A percentile compares a stretch with the other conserved stretches of the same genome.
Evolutionary conservation across 1,140 invertebrate species (phyloP).

Genomic region (Bombyx mandarina): DNA sequence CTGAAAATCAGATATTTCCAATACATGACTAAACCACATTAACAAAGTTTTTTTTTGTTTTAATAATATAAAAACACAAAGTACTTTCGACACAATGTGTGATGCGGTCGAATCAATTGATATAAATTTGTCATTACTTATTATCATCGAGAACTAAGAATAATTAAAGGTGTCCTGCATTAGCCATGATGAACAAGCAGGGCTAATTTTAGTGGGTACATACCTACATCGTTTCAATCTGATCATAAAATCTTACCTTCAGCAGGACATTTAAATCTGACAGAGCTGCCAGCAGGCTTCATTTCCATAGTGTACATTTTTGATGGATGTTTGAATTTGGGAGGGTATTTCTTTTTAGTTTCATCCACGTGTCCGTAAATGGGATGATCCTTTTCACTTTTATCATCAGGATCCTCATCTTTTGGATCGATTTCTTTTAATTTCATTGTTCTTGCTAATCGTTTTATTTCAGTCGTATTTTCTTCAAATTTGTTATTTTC

Average conservation of each 20-base stretch:
- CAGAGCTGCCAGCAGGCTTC: constrained; percentile 62
- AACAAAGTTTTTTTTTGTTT: background rate
- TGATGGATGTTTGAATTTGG: constrained; percentile 58
- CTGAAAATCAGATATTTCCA: constrained; percentile 40
- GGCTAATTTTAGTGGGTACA: no score
- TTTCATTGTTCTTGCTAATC: constrained; percentile 25
- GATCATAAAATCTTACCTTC: constrained; percentile 41
- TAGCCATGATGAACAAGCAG: no score
- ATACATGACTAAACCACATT: background rate
- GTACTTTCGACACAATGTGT: no score
- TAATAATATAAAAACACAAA: no score
- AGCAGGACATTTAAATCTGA: constrained; percentile 59
- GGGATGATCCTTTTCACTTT: constrained; percentile 50
- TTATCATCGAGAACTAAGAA: no score
- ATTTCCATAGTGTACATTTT: constrained; percentile 59
- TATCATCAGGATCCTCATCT: constrained; percentile 53
- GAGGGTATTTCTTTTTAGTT: constrained; percentile 43
- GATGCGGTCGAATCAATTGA: no score
- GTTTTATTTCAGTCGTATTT: constrained; percentile 18
- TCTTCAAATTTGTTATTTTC: constrained; percentile 51
- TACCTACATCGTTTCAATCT: no score
- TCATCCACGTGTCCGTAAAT: constrained; percentile 50
- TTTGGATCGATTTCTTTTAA: constrained; percentile 40
- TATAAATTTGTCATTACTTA: no score
- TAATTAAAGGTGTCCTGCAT: no score